Conservation (phyloP, 2,888 invertebrate species). For the Saturnia japonica region DNA sequence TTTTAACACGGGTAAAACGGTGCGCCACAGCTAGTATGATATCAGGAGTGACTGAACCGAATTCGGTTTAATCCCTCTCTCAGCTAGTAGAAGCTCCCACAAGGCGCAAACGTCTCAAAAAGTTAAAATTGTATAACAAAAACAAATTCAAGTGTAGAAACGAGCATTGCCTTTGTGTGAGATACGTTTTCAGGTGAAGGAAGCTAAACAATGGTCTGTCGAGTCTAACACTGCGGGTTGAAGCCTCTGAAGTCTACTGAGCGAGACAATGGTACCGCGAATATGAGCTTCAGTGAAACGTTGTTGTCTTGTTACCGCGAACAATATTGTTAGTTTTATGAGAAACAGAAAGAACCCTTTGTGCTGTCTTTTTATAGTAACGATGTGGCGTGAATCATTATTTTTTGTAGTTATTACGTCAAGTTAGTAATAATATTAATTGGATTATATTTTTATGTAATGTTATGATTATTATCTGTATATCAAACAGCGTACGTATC, state of each 20-base stretch:
- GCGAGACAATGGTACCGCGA: slow-evolving; percentile 73
- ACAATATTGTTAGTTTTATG: slow-evolving; percentile 80
- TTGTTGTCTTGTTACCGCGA: slow-evolving; percentile 76
- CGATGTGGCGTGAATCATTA: slow-evolving; percentile 8
- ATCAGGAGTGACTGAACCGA: slow-evolving; percentile 12
- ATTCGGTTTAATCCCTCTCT: slow-evolving; percentile 56
- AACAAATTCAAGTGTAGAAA: slow-evolving; percentile 75
- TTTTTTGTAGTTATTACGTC: slow-evolving; percentile 10
- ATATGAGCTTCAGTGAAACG: slow-evolving; percentile 74
- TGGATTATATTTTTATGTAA: not conserved
- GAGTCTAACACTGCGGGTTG: slow-evolving; percentile 65
- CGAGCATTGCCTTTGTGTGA: slow-evolving; percentile 73
- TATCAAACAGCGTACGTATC: not conserved
- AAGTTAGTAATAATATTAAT: not conserved
- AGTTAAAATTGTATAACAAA: slow-evolving; percentile 79
- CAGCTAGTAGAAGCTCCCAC: slow-evolving; percentile 69
- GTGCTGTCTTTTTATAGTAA: slow-evolving; percentile 54
- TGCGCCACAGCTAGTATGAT: not conserved
- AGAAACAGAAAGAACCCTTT: slow-evolving; percentile 69
- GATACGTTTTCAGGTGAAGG: slow-evolving; percentile 76
- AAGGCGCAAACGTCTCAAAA: slow-evolving; percentile 59
- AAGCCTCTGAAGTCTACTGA: slow-evolving; percentile 73
- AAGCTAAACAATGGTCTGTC: slow-evolving; percentile 76
- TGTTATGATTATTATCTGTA: not conserved
- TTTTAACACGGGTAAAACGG: too few relatives aligned